Evolutionary conservation across 2,888 invertebrate genomes (phyloP), one percentile per base, ranked within the genome.

Genomic region (Drosophila falleni): DNA sequence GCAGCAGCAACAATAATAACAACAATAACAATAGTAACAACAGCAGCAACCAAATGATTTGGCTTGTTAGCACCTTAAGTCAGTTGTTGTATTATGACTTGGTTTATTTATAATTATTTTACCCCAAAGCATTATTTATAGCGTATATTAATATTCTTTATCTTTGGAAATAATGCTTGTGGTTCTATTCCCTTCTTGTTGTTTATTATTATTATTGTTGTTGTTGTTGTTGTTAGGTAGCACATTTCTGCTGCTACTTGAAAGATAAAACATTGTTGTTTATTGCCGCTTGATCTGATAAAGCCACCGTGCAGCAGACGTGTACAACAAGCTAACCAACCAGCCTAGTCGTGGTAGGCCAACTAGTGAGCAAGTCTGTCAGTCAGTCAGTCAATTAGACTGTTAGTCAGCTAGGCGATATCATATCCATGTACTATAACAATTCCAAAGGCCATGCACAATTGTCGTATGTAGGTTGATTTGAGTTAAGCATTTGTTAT

Each of bases 221-320:
- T 47, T 74, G 65, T 67, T 69, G 68, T 78, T 78, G 74, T 74
- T 82, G 83, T 63, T 63, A 80, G 88, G 86, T 91, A 91, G 91
- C 87, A 89, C 89, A 89, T 89, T 91, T 82, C 80, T 73, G 90
- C 89, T 89, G 87, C 91, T 89, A 91, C 91, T 91, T 91, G 91
- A 91, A 89, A 91, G 91, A 91, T 91, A 91, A 91, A 91, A 90
- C 61, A 85, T 83, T 79, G 79, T 81, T 88, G 88, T 89, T 91
- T 91, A 91, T 91, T 89, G 84, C 87, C 78, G 80, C 90, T 87
- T 81, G 91, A 91, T 91, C 91, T 87, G 91, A 91, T 91, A 91
- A 91, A 90, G 90, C 79, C 79, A 87, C 75, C 79, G 86, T 89
- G 73, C 81, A 77, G 84, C 81, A 83, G 76, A 71, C 78, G 72